These are phyloP conservation scores for Nomada goodeniana DNA, from an alignment of 2,888 invertebrate genomes.

Conservation along the genomic window DNA sequence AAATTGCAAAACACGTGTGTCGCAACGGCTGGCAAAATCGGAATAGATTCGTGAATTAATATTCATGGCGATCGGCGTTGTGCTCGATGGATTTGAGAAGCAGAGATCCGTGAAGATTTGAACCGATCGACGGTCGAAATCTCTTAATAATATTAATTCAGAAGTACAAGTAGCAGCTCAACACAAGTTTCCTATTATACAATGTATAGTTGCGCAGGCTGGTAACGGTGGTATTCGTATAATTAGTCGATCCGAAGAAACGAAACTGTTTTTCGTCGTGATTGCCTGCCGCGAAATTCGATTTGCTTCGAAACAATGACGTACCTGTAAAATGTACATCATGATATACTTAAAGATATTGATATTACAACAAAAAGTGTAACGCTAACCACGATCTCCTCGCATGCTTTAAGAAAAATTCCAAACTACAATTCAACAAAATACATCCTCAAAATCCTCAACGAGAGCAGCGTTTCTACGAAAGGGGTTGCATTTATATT, in stretches of 20 bases:
- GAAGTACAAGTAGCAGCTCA: background rate
- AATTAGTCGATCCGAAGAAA: too few species aligned
- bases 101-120: slow-evolving; percentile 18
- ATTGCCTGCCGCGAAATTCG: too few species aligned
- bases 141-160: background rate
- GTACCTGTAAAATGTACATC: too few species aligned
- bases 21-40: slow-evolving; percentile 8
- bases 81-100: background rate
- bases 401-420: too few species aligned
- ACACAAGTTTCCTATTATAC: too few species aligned
- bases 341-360: too few species aligned
- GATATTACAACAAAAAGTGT: too few species aligned
- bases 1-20: slow-evolving; percentile 29
- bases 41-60: slow-evolving; percentile 33
- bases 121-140: slow-evolving; percentile 15
- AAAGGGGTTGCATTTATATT: slow-evolving; percentile 2
- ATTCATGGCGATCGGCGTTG: slow-evolving; percentile 15
- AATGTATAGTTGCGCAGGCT: too few species aligned
- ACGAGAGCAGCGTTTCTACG: background rate
- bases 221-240: too few species aligned
- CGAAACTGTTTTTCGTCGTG: too few species aligned
- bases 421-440: background rate
- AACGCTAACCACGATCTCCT: too few species aligned
- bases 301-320: too few species aligned
- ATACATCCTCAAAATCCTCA: background rate